phyloP scores from a whole-genome alignment of 2,888 invertebrate genomes.

The Coenonympha glycerion region DNA sequence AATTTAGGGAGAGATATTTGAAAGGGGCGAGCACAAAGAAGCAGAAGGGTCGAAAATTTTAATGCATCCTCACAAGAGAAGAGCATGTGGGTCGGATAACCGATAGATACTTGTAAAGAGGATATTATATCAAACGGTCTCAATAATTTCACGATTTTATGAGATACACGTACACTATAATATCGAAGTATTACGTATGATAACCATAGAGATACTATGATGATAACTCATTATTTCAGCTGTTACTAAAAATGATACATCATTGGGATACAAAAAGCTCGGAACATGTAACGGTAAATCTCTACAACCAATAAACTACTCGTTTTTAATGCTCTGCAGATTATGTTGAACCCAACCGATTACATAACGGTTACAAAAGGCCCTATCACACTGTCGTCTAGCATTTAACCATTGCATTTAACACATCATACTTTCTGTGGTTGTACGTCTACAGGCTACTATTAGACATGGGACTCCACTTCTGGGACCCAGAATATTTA shows the following conservation, averaged over 20 bases:
- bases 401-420: no score
- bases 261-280: slow-evolving; percentile 10
- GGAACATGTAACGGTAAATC: slow-evolving; percentile 18
- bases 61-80: not conserved
- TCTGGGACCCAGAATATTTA: no score
- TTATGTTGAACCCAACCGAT: slow-evolving; percentile 23
- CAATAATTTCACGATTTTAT: no score
- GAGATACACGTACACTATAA: not conserved
- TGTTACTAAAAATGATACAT: slow-evolving; percentile 7
- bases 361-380: slow-evolving; percentile 18
- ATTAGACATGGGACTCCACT: no score
- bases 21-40: not conserved
- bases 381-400: not conserved
- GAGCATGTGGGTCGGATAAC: not conserved
- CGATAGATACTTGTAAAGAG: not conserved
- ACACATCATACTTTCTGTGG: no score
- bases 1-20: not conserved
- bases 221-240: not conserved
- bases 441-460: no score
- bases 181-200: not conserved
- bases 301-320: slow-evolving; percentile 10
- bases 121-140: no score
- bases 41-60: not conserved
- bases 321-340: slow-evolving; percentile 15
- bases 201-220: no score